A percentile compares a stretch with the other conserved stretches of the same genome.
Conservation (phyloP, 1,140 invertebrate species). For the Eurosta solidaginis region DNA sequence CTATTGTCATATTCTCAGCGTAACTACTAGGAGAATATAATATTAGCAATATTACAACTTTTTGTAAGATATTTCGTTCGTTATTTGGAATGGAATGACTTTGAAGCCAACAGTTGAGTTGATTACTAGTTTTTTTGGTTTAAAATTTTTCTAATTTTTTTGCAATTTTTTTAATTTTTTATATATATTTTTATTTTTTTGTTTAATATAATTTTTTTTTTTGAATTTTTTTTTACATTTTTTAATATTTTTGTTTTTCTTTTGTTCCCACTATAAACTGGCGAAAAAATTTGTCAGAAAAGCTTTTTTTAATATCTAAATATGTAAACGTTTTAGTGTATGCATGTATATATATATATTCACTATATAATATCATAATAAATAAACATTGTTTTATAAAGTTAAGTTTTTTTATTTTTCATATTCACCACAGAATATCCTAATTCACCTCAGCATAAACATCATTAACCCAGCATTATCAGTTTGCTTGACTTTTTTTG, state of each 20-base stretch:
- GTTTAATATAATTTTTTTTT: neutral
- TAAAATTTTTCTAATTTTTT: no score
- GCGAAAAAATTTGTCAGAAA: slow-evolving; percentile 23
- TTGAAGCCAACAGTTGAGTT: neutral
- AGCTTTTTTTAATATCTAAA: slow-evolving; percentile 22
- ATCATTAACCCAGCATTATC: neutral
- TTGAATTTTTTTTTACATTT: neutral
- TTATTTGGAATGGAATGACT: slow-evolving; percentile 1
- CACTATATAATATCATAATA: neutral
- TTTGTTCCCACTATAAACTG: neutral
- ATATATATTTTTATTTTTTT: no score
- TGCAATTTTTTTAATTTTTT: no score
- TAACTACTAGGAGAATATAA: slow-evolving; percentile 4
- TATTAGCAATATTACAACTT: slow-evolving; percentile 8
- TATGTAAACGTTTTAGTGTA: neutral
- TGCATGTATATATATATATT: neutral
- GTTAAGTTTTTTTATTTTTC: neutral
- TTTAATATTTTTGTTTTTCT: neutral
- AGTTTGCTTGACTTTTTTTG: neutral
- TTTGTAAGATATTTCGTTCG: neutral
- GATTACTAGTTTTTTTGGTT: no score
- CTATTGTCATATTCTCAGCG: neutral
- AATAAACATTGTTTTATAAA: neutral
- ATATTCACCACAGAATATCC: neutral
- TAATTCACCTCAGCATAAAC: neutral